Evolutionary conservation across 2,113 vertebrate genomes (phyloP), one percentile per base, ranked within the genome.

Genomic region (Mesitornis unicolor): DNA sequence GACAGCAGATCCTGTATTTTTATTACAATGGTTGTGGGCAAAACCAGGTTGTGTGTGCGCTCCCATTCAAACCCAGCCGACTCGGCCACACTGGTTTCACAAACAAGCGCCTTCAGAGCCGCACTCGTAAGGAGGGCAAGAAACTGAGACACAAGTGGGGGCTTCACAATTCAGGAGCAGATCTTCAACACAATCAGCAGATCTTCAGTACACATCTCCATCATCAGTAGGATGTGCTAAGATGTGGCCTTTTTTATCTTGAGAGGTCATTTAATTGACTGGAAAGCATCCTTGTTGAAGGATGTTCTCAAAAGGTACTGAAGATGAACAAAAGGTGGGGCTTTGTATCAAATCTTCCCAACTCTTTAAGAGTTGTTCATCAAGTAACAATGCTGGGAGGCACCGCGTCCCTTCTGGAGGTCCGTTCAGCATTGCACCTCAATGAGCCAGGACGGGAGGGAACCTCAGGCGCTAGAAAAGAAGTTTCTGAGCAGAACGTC

Each of bases 391-490:
- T 0, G 63, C 2, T 22, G 47, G 29, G 6, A 29, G 60, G 16
- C 54, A 40, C 1, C 31, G 11, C 0, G 0, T 3, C 35, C 29
- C 51, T 64, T 38, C 61, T 1, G 2, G 63, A 43, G 80, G 7
- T 4, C 28, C 59, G 76, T 3, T 19, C 36, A 22, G 71, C 40
- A 6, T 31, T 1, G 25, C 61, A 17, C 7, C 40, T 33, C 64
- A 36, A 16, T 2, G 11, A 61, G 50, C 21, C n/a, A 40, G 35
- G 18, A 40, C 14, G 61, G 24, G 14, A 70, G 51, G 70, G 28
- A 13, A n/a, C 47, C 50, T 11, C 50, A 56, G 5, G 21, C 24
- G 20, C 31, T 11, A 43, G 53, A 42, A 56, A 25, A 51, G 19
- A 7, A 24, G 6, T 2, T 47, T 63, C 51, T 28, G 48, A 89